Base-by-base conservation (phyloP, 2,113 vertebrate species). In the Arvicanthis niloticus region DNA sequence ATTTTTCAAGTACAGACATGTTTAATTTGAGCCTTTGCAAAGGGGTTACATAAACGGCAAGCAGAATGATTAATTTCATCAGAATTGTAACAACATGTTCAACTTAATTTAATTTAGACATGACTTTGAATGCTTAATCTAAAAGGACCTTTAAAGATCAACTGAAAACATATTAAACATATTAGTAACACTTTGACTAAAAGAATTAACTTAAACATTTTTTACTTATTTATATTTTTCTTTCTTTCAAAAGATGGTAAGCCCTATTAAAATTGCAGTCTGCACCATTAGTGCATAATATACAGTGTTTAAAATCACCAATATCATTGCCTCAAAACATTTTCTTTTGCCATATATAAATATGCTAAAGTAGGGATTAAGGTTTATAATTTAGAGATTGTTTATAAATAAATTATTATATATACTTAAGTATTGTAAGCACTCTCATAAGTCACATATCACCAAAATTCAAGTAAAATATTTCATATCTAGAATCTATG, bases 71-170 rank as follows among this genome's bases (percentile, higher is more conserved):
- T 97, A 94, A 94, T 92, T 94, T 93, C 60, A 94, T 92, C 91
- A 91, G 42, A 82, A 94, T 86, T 97, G 9, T 92, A 95, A 89
- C 60, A 96, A 85, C 68, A 96, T 56, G 42, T 29, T 97, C 92
- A 93, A 91, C 84, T 96, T 92, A 85, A 96, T 89, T 95, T 94
- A 95, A 96, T 94, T 97, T 96, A 40, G 76, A 51, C 37, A 89
- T 92, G 48, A 94, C 76, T 97, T 95, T 93, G 48, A 96, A 88
- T 90, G 34, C 53, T 95, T 94, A 90, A 93, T 92, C 65, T 95
- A 68, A 90, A 92, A 92, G 53, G 34, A 22, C 19, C 12, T 73
- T 93, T 81, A 89, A 91, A 91, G 68, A 85, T 87, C 93, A 95
- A 89, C 26, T 87, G 53, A 78, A 93, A 96, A 34, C 40, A 65